Evolutionary conservation across 2,888 invertebrate genomes (phyloP), one percentile per base, ranked within the genome.

Genomic region (Melipona beecheii): DNA sequence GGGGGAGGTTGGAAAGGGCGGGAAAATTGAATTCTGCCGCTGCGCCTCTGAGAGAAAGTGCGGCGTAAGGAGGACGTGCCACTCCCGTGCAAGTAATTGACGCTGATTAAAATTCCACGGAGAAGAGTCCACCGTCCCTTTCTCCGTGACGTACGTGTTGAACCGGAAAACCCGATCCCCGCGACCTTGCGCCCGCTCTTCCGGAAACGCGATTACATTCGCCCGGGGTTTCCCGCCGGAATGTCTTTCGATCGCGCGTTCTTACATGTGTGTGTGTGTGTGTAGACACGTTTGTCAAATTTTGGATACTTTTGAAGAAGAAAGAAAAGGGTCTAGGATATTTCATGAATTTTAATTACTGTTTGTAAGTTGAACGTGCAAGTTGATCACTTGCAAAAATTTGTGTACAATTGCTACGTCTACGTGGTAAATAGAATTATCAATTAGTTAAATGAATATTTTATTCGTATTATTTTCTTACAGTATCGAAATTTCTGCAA

Each of bases 101-200:
- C 90, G 91, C 91, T 92, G 91, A 92, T 92, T 91, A 92, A 92
- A 92, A 91, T 92, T 92, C 88, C 87, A 84, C 77, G 86, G 81
- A 84, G 89, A 86, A 84, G 84, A 84, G 83, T 78, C 43, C 77
- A 60, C 62, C 75, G 66, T 66, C 70, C 78, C 76, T 86, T 87
- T 86, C 81, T 75, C 71, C 79, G 70, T 88, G 87, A 86, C 81
- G 85, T 78, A 89, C 87, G 90, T 85, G 89, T 88, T 86, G 81
- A 85, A 77, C 78, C 78, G 82, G 84, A 85, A 88, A 84, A 84
- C 83, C 80, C 77, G 75, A 81, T 68, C 62, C 60, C 66, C 70
- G 9, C 43, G 72, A 83, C 79, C 73, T 69, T 73, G 70, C 60
- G 81, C 17, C 62, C 73, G 31, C 24, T 24, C 71, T 65, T 54